phyloP scores from a whole-genome alignment of 2,113 vertebrate species.

The Mohoua ochrocephala region DNA sequence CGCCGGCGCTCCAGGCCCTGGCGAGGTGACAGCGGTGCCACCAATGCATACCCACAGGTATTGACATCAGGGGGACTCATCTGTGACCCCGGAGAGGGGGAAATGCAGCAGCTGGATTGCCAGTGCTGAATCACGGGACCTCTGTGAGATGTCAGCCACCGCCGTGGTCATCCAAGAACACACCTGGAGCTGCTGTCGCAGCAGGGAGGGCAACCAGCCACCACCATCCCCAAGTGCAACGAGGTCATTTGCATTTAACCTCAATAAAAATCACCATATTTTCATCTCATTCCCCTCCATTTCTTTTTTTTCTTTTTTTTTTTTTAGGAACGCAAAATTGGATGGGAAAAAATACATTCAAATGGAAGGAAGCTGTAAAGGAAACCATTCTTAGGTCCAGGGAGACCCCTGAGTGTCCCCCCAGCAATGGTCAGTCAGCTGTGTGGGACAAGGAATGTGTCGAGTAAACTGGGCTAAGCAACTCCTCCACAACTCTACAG shows the following conservation, averaged over 20 bases:
- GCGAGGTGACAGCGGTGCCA: accelerated
- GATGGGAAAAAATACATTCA: background rate
- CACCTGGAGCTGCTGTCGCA: background rate
- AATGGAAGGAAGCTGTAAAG: background rate
- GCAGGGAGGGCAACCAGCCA: background rate
- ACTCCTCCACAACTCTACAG: background rate
- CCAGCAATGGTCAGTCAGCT: background rate
- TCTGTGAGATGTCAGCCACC: background rate
- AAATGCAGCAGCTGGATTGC: background rate
- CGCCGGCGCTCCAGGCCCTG: accelerated
- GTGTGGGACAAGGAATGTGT: accelerated
- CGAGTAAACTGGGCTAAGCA: background rate
- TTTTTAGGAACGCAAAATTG: background rate
- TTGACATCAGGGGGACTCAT: accelerated
- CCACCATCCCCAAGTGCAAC: accelerated
- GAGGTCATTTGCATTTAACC: background rate
- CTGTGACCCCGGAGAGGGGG: accelerated
- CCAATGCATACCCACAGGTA: accelerated
- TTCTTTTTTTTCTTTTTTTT: no score
- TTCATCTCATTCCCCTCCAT: background rate
- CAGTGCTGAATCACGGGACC: accelerated
- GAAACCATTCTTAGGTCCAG: background rate
- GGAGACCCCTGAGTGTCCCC: background rate
- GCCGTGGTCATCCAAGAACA: accelerated
- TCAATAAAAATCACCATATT: background rate